Conservation (phyloP, 2,888 invertebrate species). For the Ligdia adustata region DNA sequence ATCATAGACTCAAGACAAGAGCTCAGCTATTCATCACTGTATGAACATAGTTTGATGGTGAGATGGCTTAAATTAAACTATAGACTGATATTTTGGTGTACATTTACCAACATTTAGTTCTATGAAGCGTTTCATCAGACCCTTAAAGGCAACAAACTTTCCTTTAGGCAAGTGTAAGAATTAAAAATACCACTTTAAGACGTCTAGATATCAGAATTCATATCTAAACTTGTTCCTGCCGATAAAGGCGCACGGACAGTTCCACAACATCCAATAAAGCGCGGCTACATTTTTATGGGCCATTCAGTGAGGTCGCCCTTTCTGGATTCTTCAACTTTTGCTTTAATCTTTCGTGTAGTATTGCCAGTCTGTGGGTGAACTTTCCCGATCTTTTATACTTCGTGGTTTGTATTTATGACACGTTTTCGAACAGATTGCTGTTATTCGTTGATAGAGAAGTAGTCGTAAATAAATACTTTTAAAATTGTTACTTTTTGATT, state of each 20-base stretch:
- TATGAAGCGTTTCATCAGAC: too few relatives aligned
- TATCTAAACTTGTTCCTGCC: slow-evolving; percentile 15
- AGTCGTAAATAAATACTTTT: slow-evolving; percentile 20
- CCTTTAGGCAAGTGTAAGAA: too few relatives aligned
- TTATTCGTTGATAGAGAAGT: slow-evolving; percentile 42
- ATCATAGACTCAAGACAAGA: too few relatives aligned
- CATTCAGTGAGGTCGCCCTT: slow-evolving; percentile 63
- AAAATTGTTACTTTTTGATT: not conserved
- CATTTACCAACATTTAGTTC: too few relatives aligned
- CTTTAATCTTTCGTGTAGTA: slow-evolving; percentile 71
- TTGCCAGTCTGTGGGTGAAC: slow-evolving; percentile 55
- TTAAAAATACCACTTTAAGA: too few relatives aligned
- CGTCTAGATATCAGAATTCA: too few relatives aligned
- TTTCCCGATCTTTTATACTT: slow-evolving; percentile 57
- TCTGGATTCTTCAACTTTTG: slow-evolving; percentile 66
- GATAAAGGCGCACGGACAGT: slow-evolving; percentile 51
- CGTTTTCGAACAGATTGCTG: slow-evolving; percentile 47
- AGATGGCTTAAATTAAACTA: too few relatives aligned
- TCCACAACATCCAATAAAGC: slow-evolving; percentile 65
- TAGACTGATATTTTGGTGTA: too few relatives aligned
- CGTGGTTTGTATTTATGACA: slow-evolving; percentile 49
- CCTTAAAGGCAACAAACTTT: too few relatives aligned
- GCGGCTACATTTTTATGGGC: slow-evolving; percentile 67
- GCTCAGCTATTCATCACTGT: too few relatives aligned
- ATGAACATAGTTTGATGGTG: too few relatives aligned